Percentiles rank a stretch among this genome's conserved stretches.
Evolutionary conservation across 2,797 vertebrate species (phyloP).

Genomic region (Phalloptychus januarius): DNA sequence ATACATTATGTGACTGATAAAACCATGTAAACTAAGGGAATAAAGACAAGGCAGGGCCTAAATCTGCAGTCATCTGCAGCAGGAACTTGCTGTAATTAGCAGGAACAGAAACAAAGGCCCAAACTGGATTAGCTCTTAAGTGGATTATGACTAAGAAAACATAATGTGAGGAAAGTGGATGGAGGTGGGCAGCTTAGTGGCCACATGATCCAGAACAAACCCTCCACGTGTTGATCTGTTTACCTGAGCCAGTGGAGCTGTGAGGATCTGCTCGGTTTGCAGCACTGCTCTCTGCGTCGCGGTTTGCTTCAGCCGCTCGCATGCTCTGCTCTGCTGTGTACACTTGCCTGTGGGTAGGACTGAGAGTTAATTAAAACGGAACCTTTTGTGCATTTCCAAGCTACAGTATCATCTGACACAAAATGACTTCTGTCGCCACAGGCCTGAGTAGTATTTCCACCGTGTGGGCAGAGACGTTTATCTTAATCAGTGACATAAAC

Average conservation of each 20-base stretch:
- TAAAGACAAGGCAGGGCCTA: background rate
- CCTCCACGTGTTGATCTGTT: slow-evolving; percentile 29
- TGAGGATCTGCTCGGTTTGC: slow-evolving; percentile 34
- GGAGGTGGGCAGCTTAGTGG: slow-evolving; percentile 9
- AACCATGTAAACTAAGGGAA: slow-evolving; percentile 5
- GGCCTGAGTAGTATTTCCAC: background rate
- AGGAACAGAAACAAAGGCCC: slow-evolving; percentile 28
- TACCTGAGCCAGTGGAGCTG: slow-evolving; percentile 63
- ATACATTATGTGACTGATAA: background rate
- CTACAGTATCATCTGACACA: slow-evolving; percentile 24
- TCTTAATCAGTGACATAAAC: background rate
- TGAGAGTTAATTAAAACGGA: slow-evolving; percentile 49
- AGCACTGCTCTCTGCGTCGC: slow-evolving; percentile 26
- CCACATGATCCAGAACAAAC: slow-evolving; percentile 39
- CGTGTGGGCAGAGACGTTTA: background rate
- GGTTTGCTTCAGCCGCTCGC: slow-evolving; percentile 27
- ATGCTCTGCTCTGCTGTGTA: slow-evolving; percentile 75
- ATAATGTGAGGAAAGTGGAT: slow-evolving; percentile 38
- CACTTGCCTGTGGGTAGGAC: slow-evolving; percentile 60
- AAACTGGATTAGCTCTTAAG: slow-evolving; percentile 60
- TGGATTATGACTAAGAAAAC: slow-evolving; percentile 61
- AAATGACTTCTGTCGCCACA: background rate
- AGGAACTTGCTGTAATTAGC: slow-evolving; percentile 24
- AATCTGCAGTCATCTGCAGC: slow-evolving; percentile 7
- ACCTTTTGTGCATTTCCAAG: slow-evolving; percentile 27